These are phyloP conservation scores for Martes martes DNA, from an alignment of 2,113 vertebrate species.

Conservation along the genomic window DNA sequence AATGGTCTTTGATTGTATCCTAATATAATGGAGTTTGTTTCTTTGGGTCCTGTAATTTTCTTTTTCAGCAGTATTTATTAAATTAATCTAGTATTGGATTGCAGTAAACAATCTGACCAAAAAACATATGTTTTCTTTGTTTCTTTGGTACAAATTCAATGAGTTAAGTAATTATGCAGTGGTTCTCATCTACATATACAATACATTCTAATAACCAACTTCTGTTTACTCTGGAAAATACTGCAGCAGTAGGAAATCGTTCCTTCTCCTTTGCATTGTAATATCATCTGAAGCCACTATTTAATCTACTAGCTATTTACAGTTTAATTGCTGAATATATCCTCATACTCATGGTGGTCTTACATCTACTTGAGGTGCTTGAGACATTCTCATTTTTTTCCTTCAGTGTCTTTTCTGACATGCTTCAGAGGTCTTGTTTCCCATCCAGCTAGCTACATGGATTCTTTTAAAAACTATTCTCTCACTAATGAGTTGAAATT, in stretches of 20 bases:
- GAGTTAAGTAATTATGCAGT: slow-evolving; percentile 64
- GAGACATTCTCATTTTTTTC: slow-evolving; percentile 34
- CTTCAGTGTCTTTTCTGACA: slow-evolving; percentile 15
- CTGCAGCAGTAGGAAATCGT: slow-evolving; percentile 24
- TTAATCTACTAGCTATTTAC: slow-evolving; percentile 38
- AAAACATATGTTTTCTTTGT: slow-evolving; percentile 68
- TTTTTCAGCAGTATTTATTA: slow-evolving; percentile 72
- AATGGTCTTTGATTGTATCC: slow-evolving; percentile 70
- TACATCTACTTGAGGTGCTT: slow-evolving; percentile 47
- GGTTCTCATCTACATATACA: slow-evolving; percentile 64
- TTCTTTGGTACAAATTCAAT: slow-evolving; percentile 59
- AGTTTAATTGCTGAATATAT: slow-evolving; percentile 20
- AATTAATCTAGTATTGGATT: slow-evolving; percentile 71
- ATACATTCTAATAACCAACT: slow-evolving; percentile 63
- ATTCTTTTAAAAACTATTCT: slow-evolving; percentile 46
- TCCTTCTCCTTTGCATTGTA: slow-evolving; percentile 55
- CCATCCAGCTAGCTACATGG: slow-evolving; percentile 13
- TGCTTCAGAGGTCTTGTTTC: slow-evolving; percentile 54
- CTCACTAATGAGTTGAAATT: slow-evolving; percentile 39
- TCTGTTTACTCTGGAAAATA: slow-evolving; percentile 60
- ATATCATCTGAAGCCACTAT: slow-evolving; percentile 14
- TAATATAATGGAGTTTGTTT: slow-evolving; percentile 63
- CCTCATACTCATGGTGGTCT: slow-evolving; percentile 46
- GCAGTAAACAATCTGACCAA: slow-evolving; percentile 69
- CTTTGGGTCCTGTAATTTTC: slow-evolving; percentile 71